Evolutionary conservation across 1,140 invertebrate genomes (phyloP).

Genomic region (Glomeris maerens): DNA sequence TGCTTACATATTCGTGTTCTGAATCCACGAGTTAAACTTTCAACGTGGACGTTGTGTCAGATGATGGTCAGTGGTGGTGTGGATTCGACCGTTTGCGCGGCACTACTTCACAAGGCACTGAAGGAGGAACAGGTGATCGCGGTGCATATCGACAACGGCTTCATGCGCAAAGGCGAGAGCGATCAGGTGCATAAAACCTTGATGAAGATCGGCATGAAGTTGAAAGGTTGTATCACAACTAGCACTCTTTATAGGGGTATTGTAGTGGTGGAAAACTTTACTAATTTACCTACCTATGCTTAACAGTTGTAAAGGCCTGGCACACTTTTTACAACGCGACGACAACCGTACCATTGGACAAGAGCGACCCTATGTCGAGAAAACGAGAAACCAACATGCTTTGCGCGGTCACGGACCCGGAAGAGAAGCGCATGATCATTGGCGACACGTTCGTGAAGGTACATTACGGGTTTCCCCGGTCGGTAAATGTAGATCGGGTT

Average conservation of each 20-base stretch:
- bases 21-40: slow-evolving; percentile 3
- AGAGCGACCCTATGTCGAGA: slow-evolving; percentile 39
- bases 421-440: slow-evolving; percentile 97
- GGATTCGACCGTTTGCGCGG: slow-evolving; percentile 95
- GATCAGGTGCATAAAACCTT: slow-evolving; percentile 72
- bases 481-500: not conserved
- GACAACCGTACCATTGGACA: slow-evolving; percentile 55
- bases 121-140: slow-evolving; percentile 82
- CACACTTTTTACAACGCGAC: slow-evolving; percentile 56
- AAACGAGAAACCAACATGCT: slow-evolving; percentile 70
- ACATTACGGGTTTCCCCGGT: slow-evolving; percentile 11
- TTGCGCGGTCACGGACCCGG: slow-evolving; percentile 72
- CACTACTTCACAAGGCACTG: slow-evolving; percentile 77
- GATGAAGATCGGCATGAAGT: slow-evolving; percentile 65
- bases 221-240: slow-evolving; percentile 42
- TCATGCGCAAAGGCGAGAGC: slow-evolving; percentile 94
- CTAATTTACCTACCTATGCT: slow-evolving; percentile 2
- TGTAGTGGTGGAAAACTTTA: not conserved
- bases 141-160: slow-evolving; percentile 97
- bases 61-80: slow-evolving; percentile 92
- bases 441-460: slow-evolving; percentile 92
- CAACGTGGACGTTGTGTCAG: slow-evolving; percentile 33
- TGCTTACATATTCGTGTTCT: not conserved
- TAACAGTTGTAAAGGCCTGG: slow-evolving; percentile 50
- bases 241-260: not conserved